Base-by-base conservation (phyloP, 2,888 invertebrate genomes). In the Chaetoderma sp. region DNA sequence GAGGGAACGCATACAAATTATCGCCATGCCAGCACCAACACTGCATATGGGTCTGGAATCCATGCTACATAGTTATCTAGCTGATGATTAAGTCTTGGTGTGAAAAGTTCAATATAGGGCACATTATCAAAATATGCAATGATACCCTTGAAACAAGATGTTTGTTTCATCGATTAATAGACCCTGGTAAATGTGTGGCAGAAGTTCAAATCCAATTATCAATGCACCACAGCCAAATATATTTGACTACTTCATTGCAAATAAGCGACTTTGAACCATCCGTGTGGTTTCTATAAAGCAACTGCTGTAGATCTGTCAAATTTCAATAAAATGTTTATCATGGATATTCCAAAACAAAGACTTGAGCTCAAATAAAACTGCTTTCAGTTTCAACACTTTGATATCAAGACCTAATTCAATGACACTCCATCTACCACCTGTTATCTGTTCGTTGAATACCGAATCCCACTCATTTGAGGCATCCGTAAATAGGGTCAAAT, bases 31-130 rank as follows among this genome's bases (percentile, higher is more conserved):
- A 58, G 3, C 25, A 16, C n/a, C n/a, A n/a, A n/a, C n/a, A n/a
- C n/a, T n/a, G 52, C 32, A 13, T 30, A 6, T 36, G 50, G 50
- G 23, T 60, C 60, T 23, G 52, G 52, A 2, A 39, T 16, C 60
- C 60, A 60, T 1, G 60, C 50, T 16, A 36, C 52, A 42, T 36
- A 52, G 2, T 13, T 18, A 2, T 13, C 23, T 25, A 60, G 13
- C 13, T 60, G 60, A 4, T 52, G n/a, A 39, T 60, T 60, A 16
- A 21, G 8, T 25, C 36, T 30, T n/a, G 49, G 10, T 18, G 60
- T 39, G 36, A 60, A 60, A 25, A 60, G 18, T 27, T 60, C 60
- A 50, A 60, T 60, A 8, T 33, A 33, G 2, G 52, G 60, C 23
- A 21, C n/a, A 21, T 36, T 36, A n/a, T n/a, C n/a, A 33, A 4